Evolutionary conservation across 2,888 invertebrate genomes (phyloP).

Genomic region (Acheta domesticus): DNA sequence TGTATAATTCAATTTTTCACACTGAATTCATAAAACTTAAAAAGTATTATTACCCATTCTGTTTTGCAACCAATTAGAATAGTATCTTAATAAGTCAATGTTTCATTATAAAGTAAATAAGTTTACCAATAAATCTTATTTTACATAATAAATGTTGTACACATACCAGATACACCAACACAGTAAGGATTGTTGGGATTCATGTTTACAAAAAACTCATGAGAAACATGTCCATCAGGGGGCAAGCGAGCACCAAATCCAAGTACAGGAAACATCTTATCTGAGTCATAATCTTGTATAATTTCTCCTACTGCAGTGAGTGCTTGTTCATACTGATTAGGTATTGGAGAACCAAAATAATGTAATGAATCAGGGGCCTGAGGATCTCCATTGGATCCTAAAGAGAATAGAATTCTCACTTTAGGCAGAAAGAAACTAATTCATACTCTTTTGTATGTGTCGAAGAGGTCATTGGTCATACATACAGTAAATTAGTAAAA

Average conservation of each 20-base stretch:
- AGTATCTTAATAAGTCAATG: too few species aligned
- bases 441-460: too few species aligned
- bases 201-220: conserved; percentile 53
- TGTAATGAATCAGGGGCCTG: conserved; percentile 48
- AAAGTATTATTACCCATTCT: too few species aligned
- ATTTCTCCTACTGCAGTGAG: conserved; percentile 49
- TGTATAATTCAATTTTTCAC: conserved; percentile 30
- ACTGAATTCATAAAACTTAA: too few species aligned
- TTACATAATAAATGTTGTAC: too few species aligned
- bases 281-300: conserved; percentile 51
- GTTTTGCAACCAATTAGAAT: too few species aligned
- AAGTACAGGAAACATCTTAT: conserved; percentile 51
- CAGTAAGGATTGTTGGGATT: conserved; percentile 54
- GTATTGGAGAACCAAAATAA: conserved; percentile 43
- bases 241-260: conserved; percentile 51
- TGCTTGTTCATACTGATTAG: conserved; percentile 50
- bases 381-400: conserved; percentile 50
- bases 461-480: too few species aligned
- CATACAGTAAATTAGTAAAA: too few species aligned
- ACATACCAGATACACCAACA: conserved; percentile 47
- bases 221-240: conserved; percentile 47
- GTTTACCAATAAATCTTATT: too few species aligned
- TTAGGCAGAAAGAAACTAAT: too few species aligned
- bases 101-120: too few species aligned
- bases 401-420: not conserved